Conservation (phyloP, 2,113 vertebrate genomes). For the Tachysurus fulvidraco region DNA sequence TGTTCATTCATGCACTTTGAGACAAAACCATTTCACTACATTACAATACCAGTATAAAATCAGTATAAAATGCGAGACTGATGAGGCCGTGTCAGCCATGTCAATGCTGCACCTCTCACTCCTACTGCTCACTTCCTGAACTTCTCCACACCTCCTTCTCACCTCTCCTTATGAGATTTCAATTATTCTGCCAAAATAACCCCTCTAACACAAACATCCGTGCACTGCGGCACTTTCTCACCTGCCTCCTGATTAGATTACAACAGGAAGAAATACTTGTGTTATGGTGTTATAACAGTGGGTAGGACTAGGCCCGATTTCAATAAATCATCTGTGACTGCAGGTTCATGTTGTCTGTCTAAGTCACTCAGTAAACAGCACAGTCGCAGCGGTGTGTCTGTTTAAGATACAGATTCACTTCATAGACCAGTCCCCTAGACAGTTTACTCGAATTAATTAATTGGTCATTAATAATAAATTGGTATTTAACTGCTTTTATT, state of each 20-base stretch:
- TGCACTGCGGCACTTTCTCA: background rate
- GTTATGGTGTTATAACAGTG: conserved; percentile 2
- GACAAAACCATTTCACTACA: too few species aligned
- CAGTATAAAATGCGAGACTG: conserved; percentile 42
- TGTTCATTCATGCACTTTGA: too few species aligned
- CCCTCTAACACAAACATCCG: background rate
- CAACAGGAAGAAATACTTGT: conserved; percentile 5
- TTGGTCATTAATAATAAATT: background rate
- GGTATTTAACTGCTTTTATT: background rate
- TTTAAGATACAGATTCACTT: background rate
- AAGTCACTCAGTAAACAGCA: background rate
- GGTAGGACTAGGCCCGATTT: background rate
- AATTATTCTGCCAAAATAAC: conserved; percentile 1
- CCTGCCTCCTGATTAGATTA: background rate
- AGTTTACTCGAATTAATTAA: background rate
- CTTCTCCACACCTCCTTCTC: background rate
- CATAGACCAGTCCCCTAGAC: background rate
- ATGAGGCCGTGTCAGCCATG: conserved; percentile 44
- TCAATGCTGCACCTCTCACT: conserved; percentile 9
- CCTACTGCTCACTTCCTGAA: background rate
- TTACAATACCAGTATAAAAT: background rate
- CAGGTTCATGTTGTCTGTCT: too few species aligned
- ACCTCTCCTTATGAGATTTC: background rate
- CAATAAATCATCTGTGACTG: background rate
- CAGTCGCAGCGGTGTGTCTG: background rate